Base-by-base conservation (phyloP, 1,140 invertebrate species). In the Trachymyrmex cornetzi region DNA sequence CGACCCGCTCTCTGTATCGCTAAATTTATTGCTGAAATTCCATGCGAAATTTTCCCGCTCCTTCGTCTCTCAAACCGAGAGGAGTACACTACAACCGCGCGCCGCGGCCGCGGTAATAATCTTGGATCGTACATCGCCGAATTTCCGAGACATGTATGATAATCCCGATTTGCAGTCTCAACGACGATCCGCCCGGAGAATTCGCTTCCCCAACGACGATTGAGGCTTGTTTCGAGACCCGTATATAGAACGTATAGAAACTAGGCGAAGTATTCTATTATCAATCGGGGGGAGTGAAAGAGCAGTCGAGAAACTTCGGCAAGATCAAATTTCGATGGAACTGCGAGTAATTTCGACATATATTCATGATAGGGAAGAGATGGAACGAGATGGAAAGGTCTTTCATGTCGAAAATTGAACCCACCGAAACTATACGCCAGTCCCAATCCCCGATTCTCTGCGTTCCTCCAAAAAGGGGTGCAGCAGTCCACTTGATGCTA, bases 11-110 rank as follows among this genome's bases (percentile, higher is more conserved):
- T 50, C 55, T 19, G 30, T 84, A 84, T 38, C 24, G 64, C 53
- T 74, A 84, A 81, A 74, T 82, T 84, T 84, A 84, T 84, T 84
- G 80, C 80, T 84, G 80, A 75, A 82, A 84, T 84, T 84, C 14
- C 38, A 74, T 57, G 27, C 12, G 69, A 61, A 71, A 55, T 44
- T 48, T 34, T 57, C 30, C 11, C 34, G 50, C 24, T 63, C 24
- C 55, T 24, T 34, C 27, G 1, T 59, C 24, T 59, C 24, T 22
- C 22, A 66, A 19, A n/a, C 50, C 55, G 55, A 84, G 69, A 84
- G 24, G 53, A 84, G n/a, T 22, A 11, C 5, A 55, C 14, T 63
- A 24, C 5, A 14, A 50, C 34, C 55, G 61, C 48, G 34, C 34
- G 16, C 27, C 66, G 57, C 53, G n/a, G n/a, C n/a, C n/a, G n/a